Percentiles rank a stretch among this genome's conserved stretches.
Conservation (phyloP, 2,797 vertebrate genomes). For the Acrossocheilus wenchowensis region DNA sequence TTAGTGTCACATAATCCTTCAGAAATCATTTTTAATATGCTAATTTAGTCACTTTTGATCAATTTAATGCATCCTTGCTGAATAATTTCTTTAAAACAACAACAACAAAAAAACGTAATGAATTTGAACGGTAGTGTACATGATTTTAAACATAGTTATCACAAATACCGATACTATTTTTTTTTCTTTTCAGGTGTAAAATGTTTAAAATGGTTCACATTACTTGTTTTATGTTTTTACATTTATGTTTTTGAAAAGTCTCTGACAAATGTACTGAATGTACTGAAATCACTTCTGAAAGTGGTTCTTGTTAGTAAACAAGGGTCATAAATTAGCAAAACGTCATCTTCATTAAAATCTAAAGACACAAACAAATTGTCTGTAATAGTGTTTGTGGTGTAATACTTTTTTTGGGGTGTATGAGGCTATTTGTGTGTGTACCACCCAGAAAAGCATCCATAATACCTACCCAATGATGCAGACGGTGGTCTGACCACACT, state of each 20-base stretch:
- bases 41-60: background rate
- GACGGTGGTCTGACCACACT: slow-evolving; percentile 3
- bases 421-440: background rate
- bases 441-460: slow-evolving; percentile 20
- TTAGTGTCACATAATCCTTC: background rate
- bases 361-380: background rate
- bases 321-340: background rate
- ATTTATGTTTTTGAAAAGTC: background rate
- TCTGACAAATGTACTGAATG: too few species aligned
- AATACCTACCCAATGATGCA: background rate
- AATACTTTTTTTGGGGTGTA: background rate
- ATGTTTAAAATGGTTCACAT: background rate
- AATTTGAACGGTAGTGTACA: background rate
- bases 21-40: background rate
- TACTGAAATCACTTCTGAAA: background rate
- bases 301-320: background rate
- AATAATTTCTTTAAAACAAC: background rate
- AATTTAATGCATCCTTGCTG: background rate
- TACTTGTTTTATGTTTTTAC: too few species aligned
- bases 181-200: background rate
- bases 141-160: background rate
- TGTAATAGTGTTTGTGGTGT: background rate
- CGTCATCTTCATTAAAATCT: background rate
- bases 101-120: background rate
- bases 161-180: background rate